A percentile compares a stretch with the other conserved stretches of the same genome.
Evolutionary conservation across 2,113 vertebrate genomes (phyloP).

Genomic region (Psilopogon haemacephalus): DNA sequence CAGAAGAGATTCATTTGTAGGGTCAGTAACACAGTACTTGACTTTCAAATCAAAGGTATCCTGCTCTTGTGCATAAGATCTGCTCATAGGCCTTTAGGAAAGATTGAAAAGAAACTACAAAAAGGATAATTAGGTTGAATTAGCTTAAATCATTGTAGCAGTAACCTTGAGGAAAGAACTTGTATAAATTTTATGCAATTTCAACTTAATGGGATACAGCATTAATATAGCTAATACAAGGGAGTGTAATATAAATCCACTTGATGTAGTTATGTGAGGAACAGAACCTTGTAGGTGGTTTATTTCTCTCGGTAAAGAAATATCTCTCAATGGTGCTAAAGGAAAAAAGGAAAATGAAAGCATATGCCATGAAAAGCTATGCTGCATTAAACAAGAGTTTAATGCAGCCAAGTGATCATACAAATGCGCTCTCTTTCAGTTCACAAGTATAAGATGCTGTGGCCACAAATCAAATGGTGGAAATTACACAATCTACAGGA

Average conservation of each 20-base stretch:
- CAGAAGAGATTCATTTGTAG: neutral
- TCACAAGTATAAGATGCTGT: neutral
- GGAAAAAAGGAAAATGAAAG: neutral
- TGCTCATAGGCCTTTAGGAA: neutral
- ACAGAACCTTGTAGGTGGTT: neutral
- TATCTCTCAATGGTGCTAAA: neutral
- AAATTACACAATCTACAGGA: neutral
- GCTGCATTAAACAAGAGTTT: neutral
- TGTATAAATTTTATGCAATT: neutral
- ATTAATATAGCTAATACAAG: neutral
- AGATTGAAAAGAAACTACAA: neutral
- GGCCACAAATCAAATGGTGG: neutral
- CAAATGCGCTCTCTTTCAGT: neutral
- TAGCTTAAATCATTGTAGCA: neutral
- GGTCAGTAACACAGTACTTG: neutral
- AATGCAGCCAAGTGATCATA: neutral
- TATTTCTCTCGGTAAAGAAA: neutral
- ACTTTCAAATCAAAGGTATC: neutral
- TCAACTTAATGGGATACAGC: neutral
- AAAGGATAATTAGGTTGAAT: neutral
- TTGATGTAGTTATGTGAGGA: neutral
- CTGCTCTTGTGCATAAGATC: neutral
- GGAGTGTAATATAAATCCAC: neutral
- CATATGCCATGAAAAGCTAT: neutral
- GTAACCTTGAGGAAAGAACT: neutral